Conservation (phyloP, 2,888 invertebrate species). For the Anaspis maculata region DNA sequence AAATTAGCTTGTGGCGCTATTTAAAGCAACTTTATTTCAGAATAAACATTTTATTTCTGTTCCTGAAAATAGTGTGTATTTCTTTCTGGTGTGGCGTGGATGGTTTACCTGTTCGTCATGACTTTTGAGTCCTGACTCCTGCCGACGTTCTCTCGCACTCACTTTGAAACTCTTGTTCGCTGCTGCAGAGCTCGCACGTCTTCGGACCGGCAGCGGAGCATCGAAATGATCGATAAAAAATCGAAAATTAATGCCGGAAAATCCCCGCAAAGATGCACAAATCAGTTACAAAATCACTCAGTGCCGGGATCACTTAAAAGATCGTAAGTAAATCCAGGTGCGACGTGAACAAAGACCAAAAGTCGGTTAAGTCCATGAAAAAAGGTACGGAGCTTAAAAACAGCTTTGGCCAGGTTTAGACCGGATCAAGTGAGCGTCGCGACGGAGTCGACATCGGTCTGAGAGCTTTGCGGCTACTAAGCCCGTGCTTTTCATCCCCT, state of each 20-base stretch:
- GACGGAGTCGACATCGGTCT: slow-evolving; percentile 42
- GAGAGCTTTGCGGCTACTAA: slow-evolving; percentile 43
- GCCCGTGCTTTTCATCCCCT: slow-evolving; percentile 35
- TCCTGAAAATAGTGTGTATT: too few relatives aligned
- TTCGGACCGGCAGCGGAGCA: too few relatives aligned
- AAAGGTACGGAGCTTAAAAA: slow-evolving; percentile 43
- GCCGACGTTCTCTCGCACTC: too few relatives aligned
- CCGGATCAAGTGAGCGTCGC: slow-evolving; percentile 44
- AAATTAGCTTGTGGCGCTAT: too few relatives aligned
- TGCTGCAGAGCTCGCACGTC: too few relatives aligned
- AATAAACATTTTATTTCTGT: too few relatives aligned
- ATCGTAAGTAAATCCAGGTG: slow-evolving; percentile 41
- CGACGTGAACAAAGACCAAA: slow-evolving; percentile 42
- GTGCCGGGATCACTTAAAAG: slow-evolving; percentile 35
- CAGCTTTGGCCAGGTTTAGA: slow-evolving; percentile 43
- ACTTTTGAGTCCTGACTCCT: too few relatives aligned
- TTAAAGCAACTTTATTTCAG: too few relatives aligned
- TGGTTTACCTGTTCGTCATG: too few relatives aligned
- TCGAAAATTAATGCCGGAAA: slow-evolving; percentile 14
- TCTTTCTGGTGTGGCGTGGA: too few relatives aligned
- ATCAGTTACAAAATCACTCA: slow-evolving; percentile 40
- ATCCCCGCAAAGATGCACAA: slow-evolving; percentile 31
- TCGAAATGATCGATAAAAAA: too few relatives aligned
- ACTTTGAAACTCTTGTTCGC: too few relatives aligned
- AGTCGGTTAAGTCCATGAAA: slow-evolving; percentile 43